These are phyloP conservation scores for Porites australiensis DNA, from an alignment of 64 coral and sea anemone genomes.

Conservation along the genomic window DNA sequence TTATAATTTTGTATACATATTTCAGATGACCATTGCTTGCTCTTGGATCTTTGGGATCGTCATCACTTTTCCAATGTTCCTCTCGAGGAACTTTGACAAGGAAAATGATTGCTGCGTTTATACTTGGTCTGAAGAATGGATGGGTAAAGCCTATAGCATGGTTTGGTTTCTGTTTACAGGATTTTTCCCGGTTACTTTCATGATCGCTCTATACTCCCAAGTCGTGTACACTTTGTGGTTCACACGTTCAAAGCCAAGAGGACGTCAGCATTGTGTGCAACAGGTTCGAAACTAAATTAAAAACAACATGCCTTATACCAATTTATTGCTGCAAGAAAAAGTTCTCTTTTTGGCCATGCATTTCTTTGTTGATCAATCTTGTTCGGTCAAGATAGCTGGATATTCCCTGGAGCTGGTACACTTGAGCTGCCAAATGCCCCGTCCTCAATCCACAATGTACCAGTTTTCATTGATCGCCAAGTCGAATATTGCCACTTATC, in stretches of 20 bases:
- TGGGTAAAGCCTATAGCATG: background rate
- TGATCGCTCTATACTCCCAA: background rate
- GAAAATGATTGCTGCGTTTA: background rate
- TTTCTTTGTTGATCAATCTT: too few relatives aligned
- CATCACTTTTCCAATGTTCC: background rate
- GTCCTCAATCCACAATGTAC: too few relatives aligned
- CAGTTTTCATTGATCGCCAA: too few relatives aligned
- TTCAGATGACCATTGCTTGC: background rate
- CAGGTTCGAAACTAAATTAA: background rate
- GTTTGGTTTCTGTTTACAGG: background rate
- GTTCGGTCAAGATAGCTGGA: too few relatives aligned
- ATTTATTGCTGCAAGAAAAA: too few relatives aligned
- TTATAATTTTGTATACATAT: too few relatives aligned
- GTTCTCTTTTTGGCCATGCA: background rate
- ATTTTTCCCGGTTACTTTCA: background rate
- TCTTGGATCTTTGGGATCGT: slow-evolving; percentile 13
- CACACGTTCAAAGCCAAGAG: background rate
- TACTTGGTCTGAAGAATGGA: background rate
- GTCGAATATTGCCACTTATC: too few relatives aligned
- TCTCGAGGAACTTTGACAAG: background rate
- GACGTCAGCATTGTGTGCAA: background rate
- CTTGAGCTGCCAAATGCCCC: too few relatives aligned
- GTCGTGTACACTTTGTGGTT: slow-evolving; percentile 12
- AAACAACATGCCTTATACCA: too few relatives aligned
- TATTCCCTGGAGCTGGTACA: too few relatives aligned